Evolutionary conservation across 1,140 invertebrate genomes (phyloP), one percentile per base, ranked within the genome.

Genomic region (Orius insidiosus): DNA sequence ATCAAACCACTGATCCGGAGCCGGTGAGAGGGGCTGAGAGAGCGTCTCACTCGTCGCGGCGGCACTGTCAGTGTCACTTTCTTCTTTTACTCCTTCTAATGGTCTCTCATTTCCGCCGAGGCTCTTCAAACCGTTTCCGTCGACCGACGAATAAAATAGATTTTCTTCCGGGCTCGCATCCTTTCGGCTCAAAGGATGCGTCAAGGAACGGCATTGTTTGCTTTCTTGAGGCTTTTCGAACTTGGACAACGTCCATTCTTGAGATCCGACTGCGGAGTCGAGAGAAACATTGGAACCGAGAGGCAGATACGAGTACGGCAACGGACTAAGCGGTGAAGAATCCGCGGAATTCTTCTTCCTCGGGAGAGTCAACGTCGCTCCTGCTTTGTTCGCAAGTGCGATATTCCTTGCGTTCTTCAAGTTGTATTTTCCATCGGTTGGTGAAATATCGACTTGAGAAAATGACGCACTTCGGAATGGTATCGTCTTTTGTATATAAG

Each of bases 391-490:
- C n/a, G n/a, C n/a, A n/a, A n/a, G n/a, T 7, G 46, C 32, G 10
- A 49, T 10, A n/a, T 37, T 46, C n/a, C 48, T 8, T 24, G 38
- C 38, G 35, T 34, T 47, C 14, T 58, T 49, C 10, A 58, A 6
- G 36, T 38, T 53, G 47, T 65, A 64, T 41, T 65, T 63, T 7
- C 63, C 62, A 11, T 65, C 62, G 5, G 49, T 51, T 0, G 59
- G 55, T 1, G 55, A 58, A 54, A 75, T 80, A 57, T 85, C 81
- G 34, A 82, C 80, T 61, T 85, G 82, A 0, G 82, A 82, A 55
- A 86, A 85, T 7, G 83, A 86, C 4, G 82, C 80, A 55, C 80
- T 85, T 18, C 83, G 68, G 52, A 76, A 80, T 2, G 80, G 75
- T 51, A 74, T 69, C 32, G 65, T 68, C 44, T 67, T 67, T 53